These are phyloP conservation scores for Acrobeloides nanus DNA, from an alignment of 2,888 invertebrate species.

Conservation along the genomic window DNA sequence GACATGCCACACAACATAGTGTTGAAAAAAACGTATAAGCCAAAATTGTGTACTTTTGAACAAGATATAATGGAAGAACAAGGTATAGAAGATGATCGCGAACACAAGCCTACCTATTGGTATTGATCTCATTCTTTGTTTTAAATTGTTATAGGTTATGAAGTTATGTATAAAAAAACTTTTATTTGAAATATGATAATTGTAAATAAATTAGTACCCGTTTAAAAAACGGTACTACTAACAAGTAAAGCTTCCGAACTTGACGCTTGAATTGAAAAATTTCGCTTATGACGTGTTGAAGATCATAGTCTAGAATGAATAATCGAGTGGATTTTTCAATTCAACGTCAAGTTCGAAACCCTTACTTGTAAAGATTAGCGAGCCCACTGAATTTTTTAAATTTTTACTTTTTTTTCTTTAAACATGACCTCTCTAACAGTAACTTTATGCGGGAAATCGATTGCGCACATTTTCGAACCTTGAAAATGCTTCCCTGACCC, in stretches of 20 bases:
- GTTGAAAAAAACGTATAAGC: conserved; percentile 43
- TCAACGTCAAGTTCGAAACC: no score
- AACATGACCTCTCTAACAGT: no score
- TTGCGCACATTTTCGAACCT: no score
- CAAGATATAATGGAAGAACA: conserved; percentile 41
- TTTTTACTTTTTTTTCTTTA: no score
- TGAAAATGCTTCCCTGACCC: neutral
- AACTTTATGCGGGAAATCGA: no score
- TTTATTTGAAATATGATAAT: neutral
- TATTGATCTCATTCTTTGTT: conserved; percentile 13
- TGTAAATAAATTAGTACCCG: neutral
- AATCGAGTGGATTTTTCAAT: no score
- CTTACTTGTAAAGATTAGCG: no score
- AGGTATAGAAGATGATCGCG: conserved; percentile 29
- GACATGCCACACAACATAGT: conserved; percentile 40
- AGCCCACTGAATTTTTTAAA: no score
- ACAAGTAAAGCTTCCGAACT: no score
- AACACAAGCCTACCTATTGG: conserved; percentile 27
- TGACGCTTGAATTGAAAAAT: neutral
- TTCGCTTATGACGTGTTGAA: neutral
- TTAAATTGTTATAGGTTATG: neutral
- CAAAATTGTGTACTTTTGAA: conserved; percentile 42
- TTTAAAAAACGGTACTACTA: no score
- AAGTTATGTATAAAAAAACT: neutral
- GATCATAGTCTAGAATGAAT: no score